A percentile compares a stretch with the other conserved stretches of the same genome.
phyloP scores from a whole-genome alignment of 2,797 vertebrate genomes.

The Leptoclinus maculatus region DNA sequence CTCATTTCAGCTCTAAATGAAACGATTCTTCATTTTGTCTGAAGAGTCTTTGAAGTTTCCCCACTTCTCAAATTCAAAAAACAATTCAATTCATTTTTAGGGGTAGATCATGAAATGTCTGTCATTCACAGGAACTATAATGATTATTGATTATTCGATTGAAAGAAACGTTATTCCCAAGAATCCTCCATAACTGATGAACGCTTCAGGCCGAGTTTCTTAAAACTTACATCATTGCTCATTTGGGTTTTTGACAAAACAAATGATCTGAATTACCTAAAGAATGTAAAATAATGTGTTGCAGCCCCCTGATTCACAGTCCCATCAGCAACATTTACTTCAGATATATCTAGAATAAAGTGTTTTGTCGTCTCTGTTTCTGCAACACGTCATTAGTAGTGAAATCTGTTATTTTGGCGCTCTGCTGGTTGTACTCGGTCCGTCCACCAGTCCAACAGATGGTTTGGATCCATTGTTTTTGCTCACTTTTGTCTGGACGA shows the following conservation, averaged over 20 bases:
- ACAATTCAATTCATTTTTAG: not conserved
- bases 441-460: constrained; percentile 53
- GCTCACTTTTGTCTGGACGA: constrained; percentile 42
- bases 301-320: not conserved
- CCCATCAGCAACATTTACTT: not conserved
- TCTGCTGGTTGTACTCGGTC: constrained; percentile 21
- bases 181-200: not conserved
- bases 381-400: constrained; percentile 28
- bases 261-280: not conserved
- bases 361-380: not conserved
- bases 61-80: not conserved
- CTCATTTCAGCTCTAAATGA: not conserved
- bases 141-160: not conserved
- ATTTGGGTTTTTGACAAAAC: not conserved
- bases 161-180: not conserved
- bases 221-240: not conserved
- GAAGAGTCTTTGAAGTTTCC: not conserved
- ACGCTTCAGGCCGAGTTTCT: not conserved
- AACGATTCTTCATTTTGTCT: not conserved
- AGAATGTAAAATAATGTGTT: not conserved
- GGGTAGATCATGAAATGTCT: not conserved
- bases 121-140: not conserved
- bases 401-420: constrained; percentile 45
- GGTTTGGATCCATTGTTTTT: constrained; percentile 65
- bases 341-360: not conserved